Percentiles rank a stretch among this genome's conserved stretches.
These are phyloP conservation scores for Aythya fuligula DNA, from an alignment of 2,797 vertebrate species.

Conservation along the genomic window DNA sequence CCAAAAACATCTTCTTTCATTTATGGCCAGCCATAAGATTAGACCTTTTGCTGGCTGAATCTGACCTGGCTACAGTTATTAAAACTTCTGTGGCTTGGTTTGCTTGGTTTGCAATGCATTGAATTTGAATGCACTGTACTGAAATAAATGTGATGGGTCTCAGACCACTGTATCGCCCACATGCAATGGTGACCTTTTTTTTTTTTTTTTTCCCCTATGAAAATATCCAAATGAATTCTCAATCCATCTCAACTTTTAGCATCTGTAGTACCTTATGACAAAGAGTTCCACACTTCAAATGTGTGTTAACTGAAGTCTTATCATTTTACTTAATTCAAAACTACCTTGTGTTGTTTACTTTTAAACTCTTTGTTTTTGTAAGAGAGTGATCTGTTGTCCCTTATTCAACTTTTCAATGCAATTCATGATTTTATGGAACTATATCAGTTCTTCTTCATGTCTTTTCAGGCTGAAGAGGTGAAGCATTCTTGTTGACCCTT, in stretches of 20 bases:
- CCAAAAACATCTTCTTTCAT: conserved; percentile 12
- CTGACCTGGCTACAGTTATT: not conserved
- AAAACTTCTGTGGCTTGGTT: not conserved
- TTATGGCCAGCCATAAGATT: not conserved
- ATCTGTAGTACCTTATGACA: not conserved
- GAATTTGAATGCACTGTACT: not conserved
- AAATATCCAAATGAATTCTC: not conserved
- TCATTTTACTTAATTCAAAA: not conserved
- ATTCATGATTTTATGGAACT: not conserved
- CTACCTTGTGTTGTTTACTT: not conserved
- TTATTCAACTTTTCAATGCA: not conserved
- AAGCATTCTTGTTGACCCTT: not conserved
- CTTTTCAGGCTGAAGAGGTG: not conserved
- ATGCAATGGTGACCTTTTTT: not conserved
- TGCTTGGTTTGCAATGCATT: not conserved
- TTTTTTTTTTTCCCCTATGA: not conserved
- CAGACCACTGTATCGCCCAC: not conserved
- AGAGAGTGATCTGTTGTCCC: not conserved
- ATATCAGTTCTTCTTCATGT: not conserved
- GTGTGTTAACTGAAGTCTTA: not conserved
- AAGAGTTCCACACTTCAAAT: not conserved
- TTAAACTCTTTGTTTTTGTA: not conserved
- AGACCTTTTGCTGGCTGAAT: not conserved
- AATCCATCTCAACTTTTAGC: not conserved
- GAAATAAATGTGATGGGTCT: not conserved